phyloP scores from a whole-genome alignment of 2,113 vertebrate species.

The Ictidomys tridecemlineatus region DNA sequence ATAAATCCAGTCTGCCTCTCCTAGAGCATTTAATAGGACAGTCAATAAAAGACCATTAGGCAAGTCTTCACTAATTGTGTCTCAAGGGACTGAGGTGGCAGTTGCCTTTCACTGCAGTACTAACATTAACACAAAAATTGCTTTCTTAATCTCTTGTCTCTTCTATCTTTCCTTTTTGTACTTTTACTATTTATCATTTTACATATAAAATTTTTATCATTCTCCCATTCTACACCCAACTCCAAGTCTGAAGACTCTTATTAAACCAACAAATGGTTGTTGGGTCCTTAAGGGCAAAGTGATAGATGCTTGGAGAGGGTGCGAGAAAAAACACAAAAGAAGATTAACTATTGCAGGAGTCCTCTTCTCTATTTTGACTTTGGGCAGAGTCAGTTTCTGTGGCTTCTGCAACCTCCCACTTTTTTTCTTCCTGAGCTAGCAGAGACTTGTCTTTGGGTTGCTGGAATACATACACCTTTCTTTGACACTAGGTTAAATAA shows the following conservation, averaged over 20 bases:
- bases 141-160: neutral
- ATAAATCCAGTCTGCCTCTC: neutral
- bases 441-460: constrained; percentile 59
- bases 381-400: constrained; percentile 67
- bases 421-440: constrained; percentile 44
- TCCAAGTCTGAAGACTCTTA: neutral
- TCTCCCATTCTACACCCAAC: neutral
- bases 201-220: neutral
- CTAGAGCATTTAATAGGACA: neutral
- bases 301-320: neutral
- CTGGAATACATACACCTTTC: constrained; percentile 57
- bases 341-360: constrained; percentile 19
- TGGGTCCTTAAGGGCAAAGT: neutral
- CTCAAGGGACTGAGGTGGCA: neutral
- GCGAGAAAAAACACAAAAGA: constrained; percentile 27
- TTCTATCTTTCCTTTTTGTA: neutral
- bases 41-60: neutral
- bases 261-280: neutral
- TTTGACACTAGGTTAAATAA: constrained; percentile 62
- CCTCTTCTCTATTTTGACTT: constrained; percentile 42
- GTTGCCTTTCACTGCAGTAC: neutral
- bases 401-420: constrained; percentile 34
- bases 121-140: neutral
- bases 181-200: constrained; percentile 28
- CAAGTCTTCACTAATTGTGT: constrained; percentile 4